These are phyloP conservation scores for Sisor rabdophorus DNA, from an alignment of 2,113 vertebrate species.

Conservation along the genomic window DNA sequence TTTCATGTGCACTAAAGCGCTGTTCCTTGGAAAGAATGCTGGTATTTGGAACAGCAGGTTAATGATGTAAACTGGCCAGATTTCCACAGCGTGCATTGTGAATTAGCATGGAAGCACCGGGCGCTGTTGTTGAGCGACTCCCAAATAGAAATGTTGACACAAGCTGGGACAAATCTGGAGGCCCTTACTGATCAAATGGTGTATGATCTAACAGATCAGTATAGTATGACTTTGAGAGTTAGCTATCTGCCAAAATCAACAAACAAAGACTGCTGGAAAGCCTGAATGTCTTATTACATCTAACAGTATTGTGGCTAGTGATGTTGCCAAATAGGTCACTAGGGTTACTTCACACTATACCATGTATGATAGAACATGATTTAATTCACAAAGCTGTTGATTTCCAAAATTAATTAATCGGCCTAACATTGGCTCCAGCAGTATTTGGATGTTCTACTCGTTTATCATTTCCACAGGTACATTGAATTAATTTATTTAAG, in stretches of 20 bases:
- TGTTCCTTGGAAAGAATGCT: slow-evolving; percentile 11
- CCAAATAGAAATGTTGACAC: slow-evolving; percentile 30
- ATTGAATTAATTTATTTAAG: no score
- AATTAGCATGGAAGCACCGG: slow-evolving; percentile 32
- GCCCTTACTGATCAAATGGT: slow-evolving; percentile 13
- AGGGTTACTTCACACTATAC: slow-evolving; percentile 7
- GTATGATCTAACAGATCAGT: slow-evolving; percentile 19
- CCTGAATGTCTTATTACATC: slow-evolving; percentile 9
- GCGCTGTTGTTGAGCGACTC: slow-evolving; percentile 29
- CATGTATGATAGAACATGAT: background rate
- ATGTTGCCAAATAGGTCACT: background rate
- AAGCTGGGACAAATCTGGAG: slow-evolving; percentile 15
- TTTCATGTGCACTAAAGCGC: slow-evolving; percentile 14
- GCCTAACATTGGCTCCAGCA: no score
- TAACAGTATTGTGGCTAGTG: background rate
- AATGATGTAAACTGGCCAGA: slow-evolving; percentile 41
- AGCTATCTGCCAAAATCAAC: slow-evolving; percentile 2
- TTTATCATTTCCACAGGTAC: background rate
- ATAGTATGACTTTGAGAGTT: slow-evolving; percentile 11
- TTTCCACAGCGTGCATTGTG: slow-evolving; percentile 30
- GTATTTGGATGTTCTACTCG: background rate
- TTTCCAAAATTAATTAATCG: background rate
- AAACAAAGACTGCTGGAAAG: slow-evolving; percentile 6
- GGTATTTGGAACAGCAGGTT: slow-evolving; percentile 30
- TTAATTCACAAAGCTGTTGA: background rate